phyloP scores from a whole-genome alignment of 2,888 invertebrate genomes.

The Lucinisca nassula region DNA sequence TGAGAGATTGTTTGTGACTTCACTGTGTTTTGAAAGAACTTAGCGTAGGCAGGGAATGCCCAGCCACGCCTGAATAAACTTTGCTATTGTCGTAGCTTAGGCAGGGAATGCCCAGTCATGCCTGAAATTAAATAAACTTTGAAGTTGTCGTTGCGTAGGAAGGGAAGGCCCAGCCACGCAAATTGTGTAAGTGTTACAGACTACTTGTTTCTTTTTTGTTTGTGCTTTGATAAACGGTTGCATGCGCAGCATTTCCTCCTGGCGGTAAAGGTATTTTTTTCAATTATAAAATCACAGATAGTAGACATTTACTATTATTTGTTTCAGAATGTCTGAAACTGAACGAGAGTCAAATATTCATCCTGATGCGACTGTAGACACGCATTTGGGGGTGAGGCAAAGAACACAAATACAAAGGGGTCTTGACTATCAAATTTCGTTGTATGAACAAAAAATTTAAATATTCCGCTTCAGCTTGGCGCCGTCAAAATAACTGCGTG shows the following conservation, averaged over 20 bases:
- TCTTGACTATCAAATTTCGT: not conserved
- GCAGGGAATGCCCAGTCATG: too few relatives aligned
- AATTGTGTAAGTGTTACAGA: not conserved
- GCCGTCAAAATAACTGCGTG: not conserved
- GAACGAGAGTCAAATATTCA: not conserved
- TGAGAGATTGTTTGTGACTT: too few relatives aligned
- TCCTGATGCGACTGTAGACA: not conserved
- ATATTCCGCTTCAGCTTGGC: not conserved
- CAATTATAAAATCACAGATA: not conserved
- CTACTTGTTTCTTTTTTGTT: not conserved
- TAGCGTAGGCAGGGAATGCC: too few relatives aligned
- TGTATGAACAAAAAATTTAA: not conserved
- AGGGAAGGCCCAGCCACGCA: constrained; percentile 24
- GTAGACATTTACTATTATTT: not conserved
- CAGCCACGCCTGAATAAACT: too few relatives aligned
- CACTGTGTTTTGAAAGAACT: too few relatives aligned
- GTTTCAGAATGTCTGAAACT: not conserved
- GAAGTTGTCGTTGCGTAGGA: too few relatives aligned
- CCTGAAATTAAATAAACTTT: too few relatives aligned
- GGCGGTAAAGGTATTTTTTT: not conserved
- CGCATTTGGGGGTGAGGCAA: not conserved
- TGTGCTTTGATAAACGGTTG: not conserved
- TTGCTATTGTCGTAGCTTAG: too few relatives aligned
- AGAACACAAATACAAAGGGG: not conserved
- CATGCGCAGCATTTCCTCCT: not conserved